Percentiles rank a stretch among this genome's conserved stretches.
phyloP scores from a whole-genome alignment of 2,113 vertebrate genomes.

The Aviceda subcristata region DNA sequence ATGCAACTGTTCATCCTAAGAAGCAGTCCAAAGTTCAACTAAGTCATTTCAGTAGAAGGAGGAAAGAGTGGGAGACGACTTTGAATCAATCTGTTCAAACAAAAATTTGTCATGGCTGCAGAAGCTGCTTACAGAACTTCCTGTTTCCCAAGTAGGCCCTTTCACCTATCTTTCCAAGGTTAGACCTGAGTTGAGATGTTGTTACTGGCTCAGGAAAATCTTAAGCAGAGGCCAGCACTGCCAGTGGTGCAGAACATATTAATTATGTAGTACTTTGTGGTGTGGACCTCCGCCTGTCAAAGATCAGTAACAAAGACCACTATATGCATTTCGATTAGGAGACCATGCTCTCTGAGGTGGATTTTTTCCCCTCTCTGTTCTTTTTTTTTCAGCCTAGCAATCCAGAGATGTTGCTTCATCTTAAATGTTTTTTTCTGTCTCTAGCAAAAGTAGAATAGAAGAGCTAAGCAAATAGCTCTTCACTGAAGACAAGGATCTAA shows the following conservation, averaged over 20 bases:
- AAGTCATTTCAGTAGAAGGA: slow-evolving; percentile 26
- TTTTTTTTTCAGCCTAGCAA: neutral
- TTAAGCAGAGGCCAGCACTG: neutral
- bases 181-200: neutral
- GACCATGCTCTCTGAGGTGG: neutral
- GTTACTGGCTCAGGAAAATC: neutral
- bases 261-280: slow-evolving; percentile 11
- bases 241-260: slow-evolving; percentile 5
- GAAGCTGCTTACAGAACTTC: neutral
- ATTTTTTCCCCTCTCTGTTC: neutral
- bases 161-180: neutral
- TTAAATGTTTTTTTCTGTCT: neutral
- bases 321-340: neutral
- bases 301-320: slow-evolving; percentile 6
- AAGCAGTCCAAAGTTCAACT: slow-evolving; percentile 24
- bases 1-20: neutral
- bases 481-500: neutral
- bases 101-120: neutral
- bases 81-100: slow-evolving; percentile 23
- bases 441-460: neutral
- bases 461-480: neutral
- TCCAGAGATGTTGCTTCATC: neutral
- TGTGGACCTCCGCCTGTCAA: neutral
- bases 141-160: neutral
- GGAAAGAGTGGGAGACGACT: slow-evolving; percentile 36